These are phyloP conservation scores for Lottia scabra DNA, from an alignment of 2,888 invertebrate genomes.

Conservation along the genomic window DNA sequence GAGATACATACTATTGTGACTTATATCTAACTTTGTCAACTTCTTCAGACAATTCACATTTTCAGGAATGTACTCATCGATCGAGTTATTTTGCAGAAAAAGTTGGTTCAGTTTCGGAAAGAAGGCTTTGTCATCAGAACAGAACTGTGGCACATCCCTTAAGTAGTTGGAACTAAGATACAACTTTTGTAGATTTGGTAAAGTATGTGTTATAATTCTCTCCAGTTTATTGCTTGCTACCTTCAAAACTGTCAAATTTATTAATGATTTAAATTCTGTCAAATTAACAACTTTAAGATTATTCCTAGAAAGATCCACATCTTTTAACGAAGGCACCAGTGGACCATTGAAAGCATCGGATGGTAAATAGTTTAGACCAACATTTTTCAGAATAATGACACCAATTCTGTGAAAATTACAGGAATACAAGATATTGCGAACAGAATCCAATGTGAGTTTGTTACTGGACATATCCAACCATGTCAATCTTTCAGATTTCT, in stretches of 20 bases:
- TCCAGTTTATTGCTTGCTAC: neutral
- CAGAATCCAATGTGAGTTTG: too few species aligned
- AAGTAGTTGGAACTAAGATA: neutral
- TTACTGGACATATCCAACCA: too few species aligned
- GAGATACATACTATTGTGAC: neutral
- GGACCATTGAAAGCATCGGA: neutral
- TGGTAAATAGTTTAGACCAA: neutral
- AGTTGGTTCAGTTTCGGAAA: neutral
- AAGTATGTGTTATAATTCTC: neutral
- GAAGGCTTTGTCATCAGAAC: neutral
- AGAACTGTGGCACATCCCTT: neutral
- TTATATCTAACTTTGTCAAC: neutral
- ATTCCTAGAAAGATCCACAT: neutral
- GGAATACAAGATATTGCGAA: too few species aligned
- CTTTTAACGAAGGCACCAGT: neutral
- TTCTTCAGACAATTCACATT: neutral
- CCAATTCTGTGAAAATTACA: too few species aligned
- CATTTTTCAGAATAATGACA: neutral
- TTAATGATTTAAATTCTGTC: neutral
- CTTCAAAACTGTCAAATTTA: neutral
- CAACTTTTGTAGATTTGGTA: neutral
- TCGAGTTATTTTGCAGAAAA: neutral
- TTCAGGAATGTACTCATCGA: neutral
- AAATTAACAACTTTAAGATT: neutral
- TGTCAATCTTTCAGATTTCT: too few species aligned